Evolutionary conservation across 2,113 vertebrate species (phyloP), one percentile per base, ranked within the genome.

Genomic region (Forbesichthys agassizii): DNA sequence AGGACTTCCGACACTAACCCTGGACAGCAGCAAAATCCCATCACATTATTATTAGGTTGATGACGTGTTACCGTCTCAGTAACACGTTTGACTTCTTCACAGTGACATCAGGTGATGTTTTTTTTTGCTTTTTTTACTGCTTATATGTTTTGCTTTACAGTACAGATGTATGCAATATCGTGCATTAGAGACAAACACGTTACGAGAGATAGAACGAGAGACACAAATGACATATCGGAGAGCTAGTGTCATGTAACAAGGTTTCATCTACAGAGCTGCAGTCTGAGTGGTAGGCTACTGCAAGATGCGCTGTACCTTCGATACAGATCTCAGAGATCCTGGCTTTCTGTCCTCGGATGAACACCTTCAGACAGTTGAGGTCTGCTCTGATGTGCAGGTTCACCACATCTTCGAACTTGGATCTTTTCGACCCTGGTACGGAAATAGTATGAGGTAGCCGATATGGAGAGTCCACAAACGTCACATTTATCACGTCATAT

Each of bases 301-400:
- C 16, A 16, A 12, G 48, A 36, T 36, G 3, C 59, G 11, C 52
- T 49, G 66, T 73, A 98, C 98, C 97, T 94, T 99, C 93, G 65
- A 99, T 95, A 66, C 92, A 91, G 77, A 98, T 97, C 92, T 98
- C 96, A 64, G 96, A 94, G 88, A 99, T 96, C 75, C 90, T 93
- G 4, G 77, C 91, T 64, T 92, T 96, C 87, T 96, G 90, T 81
- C 95, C 95, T 86, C 95, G 91, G 75, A 99, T 96, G 88, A 96
- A 98, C 77, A 98, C 87, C 80, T 93, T 94, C 74, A 99, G 91
- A 85, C 94, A 95, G n/a, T 93, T 94, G 69, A 99, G 88, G 80
- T 97, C 96, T 0, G 94, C 95, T 90, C 92, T 93, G 82, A 98
- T 89, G 74, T 94, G 93, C 61, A 97, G 88, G 80, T 94, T 95